Conservation (phyloP, 2,888 invertebrate genomes). For the Ophraella communa region DNA sequence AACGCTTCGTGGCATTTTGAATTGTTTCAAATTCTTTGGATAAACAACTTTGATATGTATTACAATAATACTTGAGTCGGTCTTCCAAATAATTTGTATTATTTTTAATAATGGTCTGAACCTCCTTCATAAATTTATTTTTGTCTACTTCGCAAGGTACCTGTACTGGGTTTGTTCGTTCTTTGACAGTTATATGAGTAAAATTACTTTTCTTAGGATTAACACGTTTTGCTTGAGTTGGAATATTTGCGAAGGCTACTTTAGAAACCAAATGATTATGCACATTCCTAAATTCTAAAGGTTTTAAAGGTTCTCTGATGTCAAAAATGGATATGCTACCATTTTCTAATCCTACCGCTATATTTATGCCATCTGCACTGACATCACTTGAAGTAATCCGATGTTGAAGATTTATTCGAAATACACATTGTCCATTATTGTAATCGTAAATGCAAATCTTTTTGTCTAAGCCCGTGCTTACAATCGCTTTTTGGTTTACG, state of each 20-base stretch:
- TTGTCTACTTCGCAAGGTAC: conserved; percentile 4
- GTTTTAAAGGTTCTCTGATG: conserved; percentile 47
- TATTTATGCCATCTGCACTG: conserved; percentile 45
- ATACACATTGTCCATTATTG: conserved; percentile 42
- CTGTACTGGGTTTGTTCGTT: conserved; percentile 10
- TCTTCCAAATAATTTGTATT: conserved; percentile 46
- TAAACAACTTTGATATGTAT: conserved; percentile 49
- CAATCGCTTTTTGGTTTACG: conserved; percentile 42
- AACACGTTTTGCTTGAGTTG: conserved; percentile 11
- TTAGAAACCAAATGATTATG: conserved; percentile 41
- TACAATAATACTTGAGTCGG: conserved; percentile 49
- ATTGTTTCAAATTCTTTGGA: conserved; percentile 51
- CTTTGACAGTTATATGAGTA: conserved; percentile 22
- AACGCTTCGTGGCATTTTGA: conserved; percentile 48
- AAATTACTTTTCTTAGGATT: conserved; percentile 24
- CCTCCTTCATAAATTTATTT: conserved; percentile 34
- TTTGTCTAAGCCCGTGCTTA: conserved; percentile 50
- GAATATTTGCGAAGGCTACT: conserved; percentile 39
- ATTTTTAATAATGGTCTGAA: conserved; percentile 41
- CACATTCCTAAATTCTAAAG: conserved; percentile 39
- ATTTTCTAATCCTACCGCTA: conserved; percentile 50
- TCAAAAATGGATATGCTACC: conserved; percentile 53
- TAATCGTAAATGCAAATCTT: conserved; percentile 51
- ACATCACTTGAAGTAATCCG: conserved; percentile 50
- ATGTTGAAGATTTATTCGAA: conserved; percentile 48